Evolutionary conservation across 2,797 vertebrate genomes (phyloP).

Genomic region (Acrossocheilus fasciatus): DNA sequence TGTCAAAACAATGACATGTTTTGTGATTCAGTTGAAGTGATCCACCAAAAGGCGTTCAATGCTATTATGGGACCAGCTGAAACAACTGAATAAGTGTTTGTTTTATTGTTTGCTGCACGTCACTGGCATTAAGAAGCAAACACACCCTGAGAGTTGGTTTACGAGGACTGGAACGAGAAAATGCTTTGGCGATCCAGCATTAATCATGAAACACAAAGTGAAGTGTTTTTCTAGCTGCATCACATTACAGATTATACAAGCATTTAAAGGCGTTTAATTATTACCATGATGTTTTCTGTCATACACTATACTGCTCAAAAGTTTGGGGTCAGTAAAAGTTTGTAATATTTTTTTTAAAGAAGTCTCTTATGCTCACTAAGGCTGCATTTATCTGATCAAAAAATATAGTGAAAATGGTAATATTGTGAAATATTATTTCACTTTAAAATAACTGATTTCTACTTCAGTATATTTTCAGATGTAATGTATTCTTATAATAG

Average conservation of each 20-base stretch:
- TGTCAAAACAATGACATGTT: slow-evolving; percentile 4
- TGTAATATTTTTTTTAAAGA: neutral
- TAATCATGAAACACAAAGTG: neutral
- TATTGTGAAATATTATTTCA: neutral
- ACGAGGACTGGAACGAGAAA: neutral
- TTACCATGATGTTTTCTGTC: neutral
- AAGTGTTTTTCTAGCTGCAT: neutral
- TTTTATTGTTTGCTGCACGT: slow-evolving; percentile 20
- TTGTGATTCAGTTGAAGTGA: neutral
- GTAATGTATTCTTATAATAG: neutral
- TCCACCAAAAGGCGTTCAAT: neutral
- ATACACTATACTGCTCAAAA: neutral
- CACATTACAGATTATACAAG: neutral
- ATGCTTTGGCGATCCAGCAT: neutral
- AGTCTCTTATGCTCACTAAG: neutral
- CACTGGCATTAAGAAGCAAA: slow-evolving; percentile 5
- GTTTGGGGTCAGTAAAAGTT: neutral
- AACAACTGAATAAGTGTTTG: slow-evolving; percentile 9
- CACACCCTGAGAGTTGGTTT: slow-evolving; percentile 26
- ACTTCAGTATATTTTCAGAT: neutral
- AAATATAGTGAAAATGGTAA: neutral
- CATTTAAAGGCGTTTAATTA: neutral
- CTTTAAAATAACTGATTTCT: neutral
- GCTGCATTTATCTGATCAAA: neutral
- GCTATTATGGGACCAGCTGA: neutral